Base-by-base conservation (phyloP, 2,888 invertebrate genomes). In the Leucophenga maculata region DNA sequence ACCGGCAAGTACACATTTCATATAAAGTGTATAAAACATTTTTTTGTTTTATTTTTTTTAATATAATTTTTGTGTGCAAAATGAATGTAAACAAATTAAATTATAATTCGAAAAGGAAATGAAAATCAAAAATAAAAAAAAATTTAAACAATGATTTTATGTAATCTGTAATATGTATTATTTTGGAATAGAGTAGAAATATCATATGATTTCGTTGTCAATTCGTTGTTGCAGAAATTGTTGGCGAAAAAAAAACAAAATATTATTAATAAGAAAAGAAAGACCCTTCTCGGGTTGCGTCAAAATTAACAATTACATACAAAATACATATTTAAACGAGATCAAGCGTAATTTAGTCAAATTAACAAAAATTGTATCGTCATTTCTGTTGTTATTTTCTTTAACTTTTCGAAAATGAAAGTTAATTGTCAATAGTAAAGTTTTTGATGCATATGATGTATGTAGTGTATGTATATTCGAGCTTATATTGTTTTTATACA, bases 1-100 rank as follows among this genome's bases (percentile, higher is more conserved):
- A 83, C 79, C 79, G 85, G 86, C 82, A 85, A 86, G 83, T 81
- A 78, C 18, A 62, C 14, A 62, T 39, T 31, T 59, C 20, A 16
- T n/a, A 62, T 62, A 22, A 44, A 31, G 48, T 16, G 48, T 48
- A 48, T 16, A 13, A n/a, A 48, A n/a, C n/a, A n/a, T n/a, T n/a
- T n/a, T n/a, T n/a, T n/a, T n/a, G n/a, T 48, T 48, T 48, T 4
- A 70, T 50, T 54, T 46, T 39, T 54, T 44, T 52, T 69, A 50
- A 59, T 16, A 54, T 65, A 50, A 65, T 44, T 55, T 6, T 20
- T 46, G 14, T 62, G 48, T 39, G 71, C 66, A 62, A 62, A n/a
- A 44, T 62, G 39, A 39, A 44, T 16, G 16, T 48, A 48, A 13
- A n/a, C n/a, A n/a, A n/a, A n/a, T n/a, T n/a, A n/a, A n/a, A n/a